Evolutionary conservation across 2,113 vertebrate genomes (phyloP), one percentile per base, ranked within the genome.

Genomic region (Stercorarius parasiticus): DNA sequence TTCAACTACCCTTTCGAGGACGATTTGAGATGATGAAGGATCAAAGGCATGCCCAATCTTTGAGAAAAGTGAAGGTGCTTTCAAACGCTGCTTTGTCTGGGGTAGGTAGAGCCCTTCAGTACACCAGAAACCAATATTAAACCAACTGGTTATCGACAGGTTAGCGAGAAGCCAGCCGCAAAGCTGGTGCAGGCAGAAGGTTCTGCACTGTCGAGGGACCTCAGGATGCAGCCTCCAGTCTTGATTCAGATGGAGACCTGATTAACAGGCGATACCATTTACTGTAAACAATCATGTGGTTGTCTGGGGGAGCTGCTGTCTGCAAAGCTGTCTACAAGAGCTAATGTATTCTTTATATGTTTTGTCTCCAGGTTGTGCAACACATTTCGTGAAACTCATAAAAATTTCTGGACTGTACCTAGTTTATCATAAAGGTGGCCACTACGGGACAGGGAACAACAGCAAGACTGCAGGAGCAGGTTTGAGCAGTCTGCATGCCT

Each of bases 321-420:
- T 94, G 53, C 90, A 49, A 27, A 81, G 42, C 83, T 94, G 95
- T 97, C 93, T 94, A 32, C 38, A 40, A 77, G 42, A 79, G 55
- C 56, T 79, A 74, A 92, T 59, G 53, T 78, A 70, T 76, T 94
- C 89, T 92, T 91, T 83, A 29, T 58, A 95, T 94, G 69, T 86
- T 97, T 91, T 88, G 66, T 96, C 78, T 96, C 82, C 93, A 90
- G 81, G 32, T 80, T 93, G 67, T 65, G 69, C 78, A 86, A 69
- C 50, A n/a, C 25, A 5, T 95, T 96, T 94, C 89, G 76, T 58
- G 91, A 96, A 88, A 83, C 72, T 78, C 82, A 76, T 86, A 93
- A 91, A 95, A 93, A 56, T 53, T 86, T 88, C 86, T 23, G 56
- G 87, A 92, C 88, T 27, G 50, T 95, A 58, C 38, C 55, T 90